Base-by-base conservation (phyloP, 2,113 vertebrate genomes). In the Willisornis vidua region DNA sequence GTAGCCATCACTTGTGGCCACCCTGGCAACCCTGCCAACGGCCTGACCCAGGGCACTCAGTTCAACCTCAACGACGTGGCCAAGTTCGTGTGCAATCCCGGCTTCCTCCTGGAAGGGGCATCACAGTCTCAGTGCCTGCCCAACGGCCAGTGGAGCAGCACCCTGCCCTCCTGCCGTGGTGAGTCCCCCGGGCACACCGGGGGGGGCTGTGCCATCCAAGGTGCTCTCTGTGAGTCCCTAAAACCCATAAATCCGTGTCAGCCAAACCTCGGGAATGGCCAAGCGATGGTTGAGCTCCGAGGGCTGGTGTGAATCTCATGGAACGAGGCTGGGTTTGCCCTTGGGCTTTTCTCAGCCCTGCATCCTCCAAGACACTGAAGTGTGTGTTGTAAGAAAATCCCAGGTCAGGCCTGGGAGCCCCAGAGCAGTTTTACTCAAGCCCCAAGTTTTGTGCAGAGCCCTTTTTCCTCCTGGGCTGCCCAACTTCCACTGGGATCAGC, bases 1-100 rank as follows among this genome's bases (percentile, higher is more conserved):
- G 20, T 43, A 99, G 99, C 99, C 19, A 99, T 99, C 91, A 99
- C 99, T 45, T 99, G 99, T 5, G 99, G 99, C 67, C 99, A 99
- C 89, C 99, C 99, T 3, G 99, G 99, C 58, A 99, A 99, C 87
- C 99, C 99, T 7, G 95, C 97, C 76, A 99, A 99, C 1, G 99
- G 99, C 37, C 31, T 99, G 86, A 99, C 99, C 54, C 99, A 99
- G 58, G 99, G 99, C 75, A 98, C 70, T 58, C 99, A 99, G 96
- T 99, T 99, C 97, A 99, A 99, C 85, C 98, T 99, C 71, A 99
- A 99, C 3, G 99, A 99, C 2, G 87, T 98, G 80, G 99, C 99
- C 94, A 99, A 98, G 90, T 99, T 99, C 86, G 96, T 97, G 37
- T 99, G 99, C 98, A 99, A 98, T 93, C 97, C 98, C 0, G 99